These are phyloP conservation scores for Chalcosyrphus nemorum DNA, from an alignment of 2,888 invertebrate species.

Conservation along the genomic window DNA sequence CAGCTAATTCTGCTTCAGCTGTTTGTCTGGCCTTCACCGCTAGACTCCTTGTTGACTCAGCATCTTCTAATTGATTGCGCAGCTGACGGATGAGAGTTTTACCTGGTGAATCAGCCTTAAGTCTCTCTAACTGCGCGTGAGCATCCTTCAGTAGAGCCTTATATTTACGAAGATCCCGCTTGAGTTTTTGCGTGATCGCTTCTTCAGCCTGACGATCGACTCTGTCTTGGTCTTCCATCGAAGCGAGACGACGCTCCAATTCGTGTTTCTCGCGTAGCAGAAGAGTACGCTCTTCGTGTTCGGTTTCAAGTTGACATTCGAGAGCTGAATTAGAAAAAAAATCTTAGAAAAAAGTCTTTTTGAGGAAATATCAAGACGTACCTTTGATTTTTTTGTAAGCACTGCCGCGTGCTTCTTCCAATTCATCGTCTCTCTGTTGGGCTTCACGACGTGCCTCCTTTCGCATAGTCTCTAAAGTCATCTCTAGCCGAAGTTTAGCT, in stretches of 20 bases:
- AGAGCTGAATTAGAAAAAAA: constrained; percentile 84
- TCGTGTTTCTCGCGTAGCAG: constrained; percentile 95
- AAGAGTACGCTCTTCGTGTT: constrained; percentile 94
- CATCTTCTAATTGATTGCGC: constrained; percentile 94
- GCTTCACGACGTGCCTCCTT: constrained; percentile 95
- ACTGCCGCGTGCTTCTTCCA: constrained; percentile 94
- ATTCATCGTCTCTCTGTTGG: constrained; percentile 94
- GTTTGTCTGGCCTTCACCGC: constrained; percentile 94
- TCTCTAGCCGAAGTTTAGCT: constrained; percentile 95
- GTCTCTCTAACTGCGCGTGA: constrained; percentile 94
- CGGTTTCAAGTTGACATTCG: constrained; percentile 95
- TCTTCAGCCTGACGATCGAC: constrained; percentile 88
- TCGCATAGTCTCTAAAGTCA: constrained; percentile 95
- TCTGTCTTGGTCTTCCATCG: constrained; percentile 89
- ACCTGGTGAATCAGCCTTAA: constrained; percentile 92
- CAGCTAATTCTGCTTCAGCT: constrained; percentile 93
- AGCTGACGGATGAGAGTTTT: constrained; percentile 90
- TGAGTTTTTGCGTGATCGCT: constrained; percentile 88
- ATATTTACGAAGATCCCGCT: constrained; percentile 93
- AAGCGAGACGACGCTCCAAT: constrained; percentile 91
- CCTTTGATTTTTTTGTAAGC: constrained; percentile 96
- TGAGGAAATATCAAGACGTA: constrained; percentile 77
- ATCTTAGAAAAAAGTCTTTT: not conserved
- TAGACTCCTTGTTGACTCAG: constrained; percentile 91
- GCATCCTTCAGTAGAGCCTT: constrained; percentile 95